phyloP scores from a whole-genome alignment of 2,888 invertebrate genomes.

The Meiosimyza decipiens region DNA sequence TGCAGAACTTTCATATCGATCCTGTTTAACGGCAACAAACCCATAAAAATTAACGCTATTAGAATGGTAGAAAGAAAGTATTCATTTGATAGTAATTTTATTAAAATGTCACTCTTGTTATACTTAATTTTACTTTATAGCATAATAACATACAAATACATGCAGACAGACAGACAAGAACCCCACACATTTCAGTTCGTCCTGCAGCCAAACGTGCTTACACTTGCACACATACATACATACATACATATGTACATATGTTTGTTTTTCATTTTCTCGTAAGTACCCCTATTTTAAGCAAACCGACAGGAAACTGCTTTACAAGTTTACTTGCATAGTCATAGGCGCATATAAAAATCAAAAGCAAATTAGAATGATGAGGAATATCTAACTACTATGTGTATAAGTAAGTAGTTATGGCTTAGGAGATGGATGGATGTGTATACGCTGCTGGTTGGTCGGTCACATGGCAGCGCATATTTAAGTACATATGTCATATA shows the following conservation, averaged over 20 bases:
- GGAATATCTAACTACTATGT: conserved; percentile 7
- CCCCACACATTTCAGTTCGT: neutral
- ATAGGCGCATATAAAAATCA: conserved; percentile 15
- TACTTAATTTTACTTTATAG: neutral
- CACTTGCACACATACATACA: neutral
- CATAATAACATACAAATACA: too few species aligned
- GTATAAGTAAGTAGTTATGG: too few species aligned
- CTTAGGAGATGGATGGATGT: too few species aligned
- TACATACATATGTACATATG: too few species aligned
- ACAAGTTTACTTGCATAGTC: conserved; percentile 13
- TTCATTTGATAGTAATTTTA: neutral
- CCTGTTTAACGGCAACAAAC: too few species aligned
- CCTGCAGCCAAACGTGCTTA: neutral
- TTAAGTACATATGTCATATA: conserved; percentile 6
- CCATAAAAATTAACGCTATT: neutral
- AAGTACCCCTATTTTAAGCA: neutral
- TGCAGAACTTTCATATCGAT: too few species aligned
- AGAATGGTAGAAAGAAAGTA: neutral
- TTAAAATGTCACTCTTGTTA: conserved; percentile 16
- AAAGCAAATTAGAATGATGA: neutral
- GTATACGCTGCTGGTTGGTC: too few species aligned
- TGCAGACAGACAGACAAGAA: neutral
- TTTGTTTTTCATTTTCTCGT: too few species aligned
- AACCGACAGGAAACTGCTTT: conserved; percentile 12
- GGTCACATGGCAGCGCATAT: neutral